Base-by-base conservation (phyloP, 2,797 vertebrate species). In the Eulemur mongoz region DNA sequence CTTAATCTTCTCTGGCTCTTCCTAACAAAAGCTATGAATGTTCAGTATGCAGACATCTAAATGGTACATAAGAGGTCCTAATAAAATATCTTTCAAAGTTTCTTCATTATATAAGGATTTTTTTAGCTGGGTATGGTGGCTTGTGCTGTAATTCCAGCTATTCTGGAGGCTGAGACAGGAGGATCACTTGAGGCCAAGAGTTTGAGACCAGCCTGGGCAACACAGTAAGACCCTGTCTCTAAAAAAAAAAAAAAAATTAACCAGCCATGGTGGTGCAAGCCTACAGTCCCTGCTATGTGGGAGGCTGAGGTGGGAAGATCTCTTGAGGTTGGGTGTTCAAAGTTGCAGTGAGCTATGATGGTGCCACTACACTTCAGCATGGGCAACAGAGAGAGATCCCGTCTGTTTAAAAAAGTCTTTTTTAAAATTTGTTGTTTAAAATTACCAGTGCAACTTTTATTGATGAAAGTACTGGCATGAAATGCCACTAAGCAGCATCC, bases 391-490 rank as follows among this genome's bases (percentile, higher is more conserved):
- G 13, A 63, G 61, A 63, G 14, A 63, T 63, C 13, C 5, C 6
- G 2, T 63, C 30, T 32, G 30, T 63, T 63, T 17, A 63, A 63
- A 14, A 61, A 61, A 63, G 0, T 2, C 7, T 32, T 85, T 87
- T 61, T 91, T 32, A 38, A 73, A 40, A 63, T 57, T 30, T 79
- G 45, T 79, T 94, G 12, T 89, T 94, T 89, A 70, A 65, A 94
- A 92, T 78, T 67, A 94, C 27, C 20, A 79, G 6, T 75, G n/a
- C 13, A 86, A 89, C 20, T 73, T 95, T 83, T 69, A 94, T 94
- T 89, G 94, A 89, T 76, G 78, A 93, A 96, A 95, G 45, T 48
- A 94, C 72, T 75, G 52, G 14, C 13, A 30, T 40, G 22, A 95
- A 80, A 63, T 80, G 20, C 18, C 20, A 94, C 52, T 85, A 78